Percentiles rank a stretch among this genome's conserved stretches.
These are phyloP conservation scores for Thamnaconus septentrionalis DNA, from an alignment of 2,113 vertebrate species.

Conservation along the genomic window DNA sequence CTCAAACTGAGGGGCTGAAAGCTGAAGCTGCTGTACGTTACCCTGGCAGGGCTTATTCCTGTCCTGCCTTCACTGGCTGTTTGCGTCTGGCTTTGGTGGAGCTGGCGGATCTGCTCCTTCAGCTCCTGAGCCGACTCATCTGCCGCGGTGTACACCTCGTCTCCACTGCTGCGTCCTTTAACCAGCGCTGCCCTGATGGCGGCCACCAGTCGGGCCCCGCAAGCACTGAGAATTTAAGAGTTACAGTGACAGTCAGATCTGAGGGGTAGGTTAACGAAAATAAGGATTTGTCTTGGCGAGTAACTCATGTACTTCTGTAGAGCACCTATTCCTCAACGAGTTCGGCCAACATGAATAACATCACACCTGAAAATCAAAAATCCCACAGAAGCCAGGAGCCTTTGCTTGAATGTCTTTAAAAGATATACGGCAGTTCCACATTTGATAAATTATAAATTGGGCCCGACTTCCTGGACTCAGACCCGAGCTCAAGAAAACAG, in stretches of 20 bases:
- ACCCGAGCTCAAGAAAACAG: conserved; percentile 8
- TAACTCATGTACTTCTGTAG: conserved; percentile 10
- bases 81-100: conserved; percentile 74
- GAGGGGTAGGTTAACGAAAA: background rate
- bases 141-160: conserved; percentile 75
- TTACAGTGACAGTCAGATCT: conserved; percentile 11
- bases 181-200: conserved; percentile 83
- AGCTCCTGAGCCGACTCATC: conserved; percentile 82
- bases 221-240: conserved; percentile 69
- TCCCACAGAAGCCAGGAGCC: conserved; percentile 24
- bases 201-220: conserved; percentile 82
- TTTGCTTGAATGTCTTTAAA: conserved; percentile 34
- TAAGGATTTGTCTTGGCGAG: conserved; percentile 29
- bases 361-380: conserved; percentile 15
- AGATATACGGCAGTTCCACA: conserved; percentile 56
- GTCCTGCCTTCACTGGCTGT: conserved; percentile 44
- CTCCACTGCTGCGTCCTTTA: conserved; percentile 83
- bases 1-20: background rate
- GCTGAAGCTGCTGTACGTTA: conserved; percentile 66
- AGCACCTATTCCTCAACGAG: conserved; percentile 22
- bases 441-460: conserved; percentile 35
- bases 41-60: conserved; percentile 91
- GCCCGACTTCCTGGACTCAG: conserved; percentile 32
- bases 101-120: conserved; percentile 83
- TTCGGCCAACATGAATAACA: conserved; percentile 55